Percentiles rank a stretch among this genome's conserved stretches.
These are phyloP conservation scores for Scaptomyza reducta DNA, from an alignment of 2,888 invertebrate species.

Conservation along the genomic window DNA sequence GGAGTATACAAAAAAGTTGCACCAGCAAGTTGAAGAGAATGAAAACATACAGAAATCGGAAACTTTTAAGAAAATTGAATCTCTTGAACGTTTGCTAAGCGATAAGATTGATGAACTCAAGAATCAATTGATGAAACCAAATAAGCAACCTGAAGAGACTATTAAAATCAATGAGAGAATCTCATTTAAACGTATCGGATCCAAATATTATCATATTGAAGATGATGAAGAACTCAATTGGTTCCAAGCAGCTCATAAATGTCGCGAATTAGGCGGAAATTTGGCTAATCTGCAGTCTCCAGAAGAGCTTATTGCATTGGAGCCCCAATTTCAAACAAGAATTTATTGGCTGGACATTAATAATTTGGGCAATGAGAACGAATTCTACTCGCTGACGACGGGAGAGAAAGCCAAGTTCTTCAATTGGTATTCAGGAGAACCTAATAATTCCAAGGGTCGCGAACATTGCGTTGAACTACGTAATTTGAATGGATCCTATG, in stretches of 20 bases:
- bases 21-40: neutral
- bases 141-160: neutral
- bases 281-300: conserved; percentile 2
- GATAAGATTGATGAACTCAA: neutral
- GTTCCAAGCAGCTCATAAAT: neutral
- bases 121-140: neutral
- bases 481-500: neutral
- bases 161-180: neutral
- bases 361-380: neutral
- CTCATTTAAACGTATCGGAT: conserved; percentile 2
- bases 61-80: neutral
- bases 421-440: conserved; percentile 5
- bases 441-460: neutral
- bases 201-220: conserved; percentile 17
- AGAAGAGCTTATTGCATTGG: neutral
- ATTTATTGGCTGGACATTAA: conserved; percentile 25
- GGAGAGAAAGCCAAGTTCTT: neutral
- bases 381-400: neutral
- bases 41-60: neutral
- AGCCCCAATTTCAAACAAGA: neutral
- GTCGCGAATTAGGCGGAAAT: neutral
- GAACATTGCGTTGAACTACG: no score
- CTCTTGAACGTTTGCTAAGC: neutral
- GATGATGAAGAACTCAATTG: neutral
- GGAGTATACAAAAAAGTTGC: neutral